Conservation (phyloP, 2,888 invertebrate genomes). For the Scaptomyza cyrtandrae region DNA sequence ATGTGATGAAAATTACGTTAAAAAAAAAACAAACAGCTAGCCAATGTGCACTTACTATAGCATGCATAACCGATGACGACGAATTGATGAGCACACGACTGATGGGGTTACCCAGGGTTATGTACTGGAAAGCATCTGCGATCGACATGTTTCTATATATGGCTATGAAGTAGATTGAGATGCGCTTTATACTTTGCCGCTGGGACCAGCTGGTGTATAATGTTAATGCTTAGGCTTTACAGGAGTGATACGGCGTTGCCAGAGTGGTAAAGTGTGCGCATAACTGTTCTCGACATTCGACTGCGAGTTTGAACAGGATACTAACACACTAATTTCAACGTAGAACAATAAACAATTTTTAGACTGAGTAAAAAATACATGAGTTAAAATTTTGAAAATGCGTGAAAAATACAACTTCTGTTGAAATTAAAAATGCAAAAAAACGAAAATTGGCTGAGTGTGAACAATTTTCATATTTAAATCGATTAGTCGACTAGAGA, state of each 20-base stretch:
- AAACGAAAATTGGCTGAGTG: not conserved
- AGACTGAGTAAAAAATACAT: not conserved
- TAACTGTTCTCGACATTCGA: conserved; percentile 28
- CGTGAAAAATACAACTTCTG: not conserved
- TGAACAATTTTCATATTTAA: not conserved
- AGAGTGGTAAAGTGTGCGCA: conserved; percentile 16
- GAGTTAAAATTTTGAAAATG: not conserved
- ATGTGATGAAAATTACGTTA: not conserved
- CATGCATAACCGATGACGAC: conserved; percentile 63
- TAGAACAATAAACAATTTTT: not conserved
- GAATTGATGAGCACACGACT: conserved; percentile 77
- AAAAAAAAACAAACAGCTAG: not conserved
- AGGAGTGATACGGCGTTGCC: conserved; percentile 28
- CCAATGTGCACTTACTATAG: conserved; percentile 66
- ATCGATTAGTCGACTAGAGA: not conserved
- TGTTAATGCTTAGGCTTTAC: not conserved
- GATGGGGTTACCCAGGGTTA: conserved; percentile 81
- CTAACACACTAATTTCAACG: not conserved
- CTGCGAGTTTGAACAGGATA: conserved; percentile 4
- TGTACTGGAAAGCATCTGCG: conserved; percentile 79
- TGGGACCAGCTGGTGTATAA: conserved; percentile 16
- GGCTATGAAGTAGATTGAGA: not conserved
- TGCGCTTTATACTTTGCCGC: conserved; percentile 12
- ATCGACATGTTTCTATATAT: conserved; percentile 64
- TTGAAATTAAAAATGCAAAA: not conserved